phyloP scores from a whole-genome alignment of 2,888 invertebrate species.

The Agonum fuliginosum region DNA sequence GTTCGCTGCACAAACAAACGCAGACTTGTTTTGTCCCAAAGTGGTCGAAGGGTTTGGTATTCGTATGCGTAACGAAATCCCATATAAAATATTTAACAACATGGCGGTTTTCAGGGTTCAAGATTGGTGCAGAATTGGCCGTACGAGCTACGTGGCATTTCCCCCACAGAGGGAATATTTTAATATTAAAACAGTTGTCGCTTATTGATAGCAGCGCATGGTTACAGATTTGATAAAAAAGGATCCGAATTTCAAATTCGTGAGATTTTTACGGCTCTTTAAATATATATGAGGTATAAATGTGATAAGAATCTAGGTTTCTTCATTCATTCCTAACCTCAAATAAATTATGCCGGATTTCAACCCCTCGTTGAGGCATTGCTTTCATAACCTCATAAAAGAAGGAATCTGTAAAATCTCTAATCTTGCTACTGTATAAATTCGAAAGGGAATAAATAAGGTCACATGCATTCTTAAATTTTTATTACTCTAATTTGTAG shows the following conservation, averaged over 20 bases:
- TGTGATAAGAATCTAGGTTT: conserved; percentile 8
- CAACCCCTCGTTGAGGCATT: too few species aligned
- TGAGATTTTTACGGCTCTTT: not conserved
- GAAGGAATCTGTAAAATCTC: not conserved
- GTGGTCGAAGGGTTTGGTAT: conserved; percentile 12
- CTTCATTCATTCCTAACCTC: not conserved
- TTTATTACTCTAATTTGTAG: too few species aligned
- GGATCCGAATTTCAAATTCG: conserved; percentile 3
- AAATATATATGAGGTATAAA: conserved; percentile 31
- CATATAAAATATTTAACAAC: conserved; percentile 41
- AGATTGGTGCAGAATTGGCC: conserved; percentile 9
- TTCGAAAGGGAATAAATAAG: not conserved
- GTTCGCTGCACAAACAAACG: not conserved
- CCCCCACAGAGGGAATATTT: conserved; percentile 16
- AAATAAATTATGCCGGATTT: conserved; percentile 1
- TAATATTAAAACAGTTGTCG: conserved; percentile 30
- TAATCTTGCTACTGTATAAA: not conserved
- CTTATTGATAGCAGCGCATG: conserved; percentile 23
- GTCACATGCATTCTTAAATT: not conserved
- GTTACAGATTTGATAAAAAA: conserved; percentile 32
- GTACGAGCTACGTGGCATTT: not conserved
- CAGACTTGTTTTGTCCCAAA: not conserved
- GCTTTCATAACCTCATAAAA: conserved; percentile 19
- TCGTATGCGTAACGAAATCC: conserved; percentile 40
- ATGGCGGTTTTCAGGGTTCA: conserved; percentile 2